Percentiles rank a stretch among this genome's conserved stretches.
Conservation (phyloP, 2,797 vertebrate species). For the Dendrocincla tyrannina region DNA sequence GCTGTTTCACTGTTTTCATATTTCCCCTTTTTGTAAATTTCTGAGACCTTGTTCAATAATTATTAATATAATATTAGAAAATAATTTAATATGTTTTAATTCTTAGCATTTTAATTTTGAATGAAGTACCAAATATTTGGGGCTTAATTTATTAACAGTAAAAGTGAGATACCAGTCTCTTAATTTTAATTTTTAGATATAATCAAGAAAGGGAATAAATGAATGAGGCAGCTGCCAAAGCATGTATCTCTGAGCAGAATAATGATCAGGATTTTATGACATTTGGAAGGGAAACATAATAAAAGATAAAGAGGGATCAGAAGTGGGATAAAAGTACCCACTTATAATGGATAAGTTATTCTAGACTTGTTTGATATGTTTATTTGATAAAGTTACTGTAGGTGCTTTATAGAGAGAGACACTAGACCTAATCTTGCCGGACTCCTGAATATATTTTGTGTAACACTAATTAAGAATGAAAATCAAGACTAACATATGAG, state of each 20-base stretch:
- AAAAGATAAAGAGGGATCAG: not conserved
- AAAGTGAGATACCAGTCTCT: not conserved
- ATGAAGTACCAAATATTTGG: not conserved
- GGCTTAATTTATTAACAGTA: not conserved
- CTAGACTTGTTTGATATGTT: not conserved
- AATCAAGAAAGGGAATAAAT: not conserved
- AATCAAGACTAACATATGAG: not conserved
- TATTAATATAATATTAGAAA: not conserved
- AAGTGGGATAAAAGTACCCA: not conserved
- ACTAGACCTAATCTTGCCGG: not conserved
- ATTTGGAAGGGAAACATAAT: not conserved
- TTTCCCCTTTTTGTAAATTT: not conserved
- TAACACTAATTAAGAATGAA: slow-evolving; percentile 9
- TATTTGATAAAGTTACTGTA: not conserved
- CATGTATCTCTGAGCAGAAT: not conserved
- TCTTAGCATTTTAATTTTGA: not conserved
- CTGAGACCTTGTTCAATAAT: not conserved
- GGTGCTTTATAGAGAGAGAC: not conserved
- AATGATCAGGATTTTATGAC: not conserved
- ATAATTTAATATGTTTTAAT: not conserved
- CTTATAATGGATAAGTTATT: not conserved
- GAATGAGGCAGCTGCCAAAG: not conserved
- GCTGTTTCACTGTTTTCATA: not conserved
- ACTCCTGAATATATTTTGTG: not conserved
- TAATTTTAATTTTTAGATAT: not conserved